Base-by-base conservation (phyloP, 1,140 invertebrate species). In the Meteorus sp. region DNA sequence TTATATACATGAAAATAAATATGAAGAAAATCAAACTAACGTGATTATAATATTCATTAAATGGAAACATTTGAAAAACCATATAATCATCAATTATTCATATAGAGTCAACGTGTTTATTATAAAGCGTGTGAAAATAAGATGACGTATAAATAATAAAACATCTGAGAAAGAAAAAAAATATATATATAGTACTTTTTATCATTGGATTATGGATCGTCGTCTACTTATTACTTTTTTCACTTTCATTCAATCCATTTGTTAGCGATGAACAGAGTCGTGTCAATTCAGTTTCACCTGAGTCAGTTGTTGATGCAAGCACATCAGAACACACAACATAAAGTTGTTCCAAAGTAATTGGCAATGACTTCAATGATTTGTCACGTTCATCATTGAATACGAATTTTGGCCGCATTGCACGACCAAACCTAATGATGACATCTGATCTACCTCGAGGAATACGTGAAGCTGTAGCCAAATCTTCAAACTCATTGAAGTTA, bases 361-460 rank as follows among this genome's bases (percentile, higher is more conserved):
- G 68, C 7, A 62, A 43, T 3, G 57, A n/a, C 15, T 60, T 63
- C 25, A 52, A 4, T 37, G 22, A 20, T 52, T 52, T 35, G 8
- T 20, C 44, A 47, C 15, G 35, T 13, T 35, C 17, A 35, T 52
- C 17, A 9, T n/a, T n/a, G n/a, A n/a, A n/a, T n/a, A n/a, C n/a
- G n/a, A 52, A n/a, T 35, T 35, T 35, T 52, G 11, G 17, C 9
- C 45, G 23, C 4, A 29, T 53, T 2, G 47, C 59, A 1, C 76
- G 61, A 0, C 76, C 77, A 48, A 77, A 78, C 25, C 77, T 69
- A n/a, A 80, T 79, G 9, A 78, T 66, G 8, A 74, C 63, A 39
- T 80, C 78, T 4, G 78, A 71, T 58, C 67, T 8, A 7, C 33
- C 60, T 41, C 51, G 11, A 39, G 45, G 5, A 57, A 63, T 53